Conservation (phyloP, 2,113 vertebrate species). For the Bolborhynchus lineola region DNA sequence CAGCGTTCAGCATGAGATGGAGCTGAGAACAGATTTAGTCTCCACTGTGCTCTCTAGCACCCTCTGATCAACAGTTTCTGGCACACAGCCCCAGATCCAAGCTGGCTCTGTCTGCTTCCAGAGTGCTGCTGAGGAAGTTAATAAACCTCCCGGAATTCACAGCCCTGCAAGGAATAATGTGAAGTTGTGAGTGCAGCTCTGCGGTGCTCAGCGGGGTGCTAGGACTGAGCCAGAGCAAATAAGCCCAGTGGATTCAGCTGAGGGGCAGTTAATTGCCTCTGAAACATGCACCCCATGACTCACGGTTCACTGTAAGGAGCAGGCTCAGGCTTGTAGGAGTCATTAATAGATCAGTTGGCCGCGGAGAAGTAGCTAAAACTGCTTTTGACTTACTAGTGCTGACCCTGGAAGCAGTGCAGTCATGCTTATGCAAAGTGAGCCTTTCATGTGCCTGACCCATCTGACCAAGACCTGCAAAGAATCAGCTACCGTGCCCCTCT, state of each 20-base stretch:
- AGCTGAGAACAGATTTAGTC: background rate
- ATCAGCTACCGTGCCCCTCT: background rate
- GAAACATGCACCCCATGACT: slow-evolving; percentile 22
- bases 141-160: slow-evolving; percentile 42
- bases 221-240: background rate
- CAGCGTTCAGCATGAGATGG: background rate
- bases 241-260: background rate
- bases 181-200: background rate
- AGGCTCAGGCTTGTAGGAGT: slow-evolving; percentile 20
- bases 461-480: background rate
- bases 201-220: background rate
- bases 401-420: background rate
- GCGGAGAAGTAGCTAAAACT: background rate
- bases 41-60: background rate
- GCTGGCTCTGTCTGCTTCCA: background rate
- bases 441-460: background rate
- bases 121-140: slow-evolving; percentile 11
- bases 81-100: background rate
- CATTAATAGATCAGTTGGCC: slow-evolving; percentile 37
- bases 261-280: slow-evolving; percentile 46
- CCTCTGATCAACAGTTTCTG: slow-evolving; percentile 2
- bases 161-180: background rate
- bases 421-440: background rate
- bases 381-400: background rate
- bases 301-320: background rate